phyloP scores from a whole-genome alignment of 1,140 invertebrate species.

The Cherax destructor region DNA sequence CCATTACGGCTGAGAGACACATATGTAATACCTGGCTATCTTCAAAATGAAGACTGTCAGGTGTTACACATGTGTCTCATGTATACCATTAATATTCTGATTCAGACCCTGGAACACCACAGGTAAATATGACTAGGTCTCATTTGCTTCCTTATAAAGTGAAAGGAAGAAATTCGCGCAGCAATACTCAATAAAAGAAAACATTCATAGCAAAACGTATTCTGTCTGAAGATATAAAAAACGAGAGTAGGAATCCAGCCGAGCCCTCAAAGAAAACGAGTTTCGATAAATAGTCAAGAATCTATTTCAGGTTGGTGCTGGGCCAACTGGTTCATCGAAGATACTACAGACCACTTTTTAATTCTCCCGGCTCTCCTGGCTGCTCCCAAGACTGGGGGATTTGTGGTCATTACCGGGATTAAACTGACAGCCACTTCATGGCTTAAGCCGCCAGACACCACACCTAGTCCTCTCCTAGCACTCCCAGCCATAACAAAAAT shows the following conservation, averaged over 20 bases:
- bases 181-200: background rate
- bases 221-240: background rate
- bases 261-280: slow-evolving; percentile 27
- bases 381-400: background rate
- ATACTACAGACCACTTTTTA: slow-evolving; percentile 1
- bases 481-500: background rate
- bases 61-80: too few species aligned
- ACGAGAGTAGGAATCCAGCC: background rate
- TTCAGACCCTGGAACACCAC: too few species aligned
- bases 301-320: slow-evolving; percentile 22
- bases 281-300: slow-evolving; percentile 32
- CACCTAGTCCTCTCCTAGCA: background rate
- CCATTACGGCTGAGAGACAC: too few species aligned
- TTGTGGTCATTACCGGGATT: slow-evolving; percentile 17
- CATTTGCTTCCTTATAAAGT: too few species aligned
- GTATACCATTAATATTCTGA: too few species aligned
- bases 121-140: too few species aligned
- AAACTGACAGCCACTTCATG: slow-evolving; percentile 13
- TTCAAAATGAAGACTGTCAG: too few species aligned
- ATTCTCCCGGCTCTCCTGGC: background rate
- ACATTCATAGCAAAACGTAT: background rate
- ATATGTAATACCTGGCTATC: too few species aligned
- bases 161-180: background rate
- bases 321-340: background rate
- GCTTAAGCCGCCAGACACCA: background rate